Base-by-base conservation (phyloP, 2,888 invertebrate species). In the Nesidiocoris tenuis region DNA sequence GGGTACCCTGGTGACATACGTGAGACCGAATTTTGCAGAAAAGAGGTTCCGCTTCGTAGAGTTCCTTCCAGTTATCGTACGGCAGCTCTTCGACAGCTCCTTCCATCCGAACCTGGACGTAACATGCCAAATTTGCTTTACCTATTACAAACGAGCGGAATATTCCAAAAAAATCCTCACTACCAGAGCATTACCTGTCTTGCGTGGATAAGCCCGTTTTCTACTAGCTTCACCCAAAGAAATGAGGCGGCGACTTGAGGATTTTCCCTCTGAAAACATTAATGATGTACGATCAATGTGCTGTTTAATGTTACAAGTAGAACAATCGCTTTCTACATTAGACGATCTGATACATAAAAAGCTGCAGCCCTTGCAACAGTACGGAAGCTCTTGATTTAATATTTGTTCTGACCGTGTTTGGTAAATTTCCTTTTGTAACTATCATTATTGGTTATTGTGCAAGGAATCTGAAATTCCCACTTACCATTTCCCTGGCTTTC, bases 401-500 rank as follows among this genome's bases (percentile, higher is more conserved):
- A n/a, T n/a, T n/a, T n/a, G n/a, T n/a, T n/a, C n/a, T n/a, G n/a
- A n/a, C n/a, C n/a, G n/a, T n/a, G n/a, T n/a, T n/a, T n/a, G n/a
- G n/a, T n/a, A n/a, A n/a, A n/a, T n/a, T n/a, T n/a, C n/a, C n/a
- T n/a, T n/a, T n/a, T n/a, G n/a, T n/a, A n/a, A n/a, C n/a, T n/a
- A n/a, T n/a, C n/a, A n/a, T n/a, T n/a, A n/a, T n/a, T n/a, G n/a
- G n/a, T n/a, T n/a, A n/a, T n/a, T n/a, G n/a, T n/a, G n/a, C n/a
- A n/a, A n/a, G n/a, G n/a, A n/a, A n/a, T n/a, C n/a, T n/a, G n/a
- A n/a, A n/a, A 39, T 39, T 12, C n/a, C 39, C 68, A 79, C 81
- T 83, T 83, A 86, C 87, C 79, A 87, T 80, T 74, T 86, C 83
- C 25, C 82, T 80, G 1, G 82, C 79, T 82, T 87, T 87, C 75